Conservation (phyloP, 2,888 invertebrate species). For the Seira musarum region DNA sequence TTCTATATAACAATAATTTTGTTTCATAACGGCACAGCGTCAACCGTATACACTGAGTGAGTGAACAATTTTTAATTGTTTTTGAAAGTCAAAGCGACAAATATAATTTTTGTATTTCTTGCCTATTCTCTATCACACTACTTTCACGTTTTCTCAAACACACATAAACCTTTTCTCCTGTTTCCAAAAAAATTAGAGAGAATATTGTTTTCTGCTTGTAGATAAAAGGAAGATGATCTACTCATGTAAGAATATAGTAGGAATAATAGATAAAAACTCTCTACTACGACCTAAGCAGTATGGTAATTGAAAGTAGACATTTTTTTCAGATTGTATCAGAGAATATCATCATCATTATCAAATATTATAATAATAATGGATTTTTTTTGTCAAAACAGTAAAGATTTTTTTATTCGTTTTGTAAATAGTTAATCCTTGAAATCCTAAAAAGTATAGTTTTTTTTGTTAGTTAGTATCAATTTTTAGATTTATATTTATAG, state of each 20-base stretch:
- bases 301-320: constrained; percentile 49
- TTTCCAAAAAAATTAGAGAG: background rate
- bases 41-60: constrained; percentile 59
- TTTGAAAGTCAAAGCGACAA: constrained; percentile 59
- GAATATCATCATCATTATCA: constrained; percentile 42
- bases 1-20: constrained; percentile 43
- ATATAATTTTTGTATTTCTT: constrained; percentile 5
- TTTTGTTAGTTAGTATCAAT: constrained; percentile 48
- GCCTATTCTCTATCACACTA: background rate
- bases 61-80: constrained; percentile 8
- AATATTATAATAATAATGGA: constrained; percentile 28
- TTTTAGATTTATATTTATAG: constrained; percentile 35
- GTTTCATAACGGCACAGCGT: constrained; percentile 48
- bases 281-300: background rate
- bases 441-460: constrained; percentile 23
- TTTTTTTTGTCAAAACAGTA: constrained; percentile 38
- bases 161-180: background rate
- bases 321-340: constrained; percentile 54
- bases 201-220: background rate
- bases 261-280: constrained; percentile 15
- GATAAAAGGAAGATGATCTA: background rate
- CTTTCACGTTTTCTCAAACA: background rate
- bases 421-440: background rate
- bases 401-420: constrained; percentile 20
- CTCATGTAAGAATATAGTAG: constrained; percentile 17